Evolutionary conservation across 1,140 invertebrate genomes (phyloP), one percentile per base, ranked within the genome.

Genomic region (Drosophila pseudoobscura): DNA sequence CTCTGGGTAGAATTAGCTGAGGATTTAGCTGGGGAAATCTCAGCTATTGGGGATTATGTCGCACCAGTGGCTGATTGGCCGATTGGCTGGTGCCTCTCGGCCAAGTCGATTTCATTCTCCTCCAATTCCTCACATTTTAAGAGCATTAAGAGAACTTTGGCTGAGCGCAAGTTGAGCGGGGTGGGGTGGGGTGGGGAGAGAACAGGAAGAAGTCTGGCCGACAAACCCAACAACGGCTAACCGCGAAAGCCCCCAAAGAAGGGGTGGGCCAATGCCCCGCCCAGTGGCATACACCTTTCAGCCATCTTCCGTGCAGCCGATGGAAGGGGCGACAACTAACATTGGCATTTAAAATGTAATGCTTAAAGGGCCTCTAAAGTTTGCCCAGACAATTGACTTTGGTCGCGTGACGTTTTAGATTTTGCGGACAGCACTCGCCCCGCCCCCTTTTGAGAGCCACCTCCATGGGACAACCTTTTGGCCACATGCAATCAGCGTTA

Each of bases 281-380:
- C 9, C 31, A 35, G 31, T 35, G 31, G 8, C 8, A 24, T 24
- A 24, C 8, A 35, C 31, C 31, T 35, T 35, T 9, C 31, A 11
- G 31, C 31, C 31, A 39, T 39, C 35, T 39, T 39, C 11, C 11
- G 35, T 13, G 24, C n/a, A 6, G 26, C 15, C 5, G 9, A 7
- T 2, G 11, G 6, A 13, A 6, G 26, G n/a, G 62, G 79, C 78
- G 80, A 87, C 82, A 85, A 56, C 57, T 80, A 66, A 85, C 80
- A 85, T 74, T 87, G 80, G 80, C 80, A 77, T 77, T 85, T 85
- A 74, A 80, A 85, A 73, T 87, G 77, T 85, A 85, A 85, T 75
- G 71, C 73, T 73, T 69, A 69, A 69, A 50, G 59, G 57, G 52
- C 56, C 73, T 11, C 22, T 85, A 77, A 87, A 77, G 60, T 73